Base-by-base conservation (phyloP, 92 coral and sea anemone species). In the Zoanthus sansibaricus region DNA sequence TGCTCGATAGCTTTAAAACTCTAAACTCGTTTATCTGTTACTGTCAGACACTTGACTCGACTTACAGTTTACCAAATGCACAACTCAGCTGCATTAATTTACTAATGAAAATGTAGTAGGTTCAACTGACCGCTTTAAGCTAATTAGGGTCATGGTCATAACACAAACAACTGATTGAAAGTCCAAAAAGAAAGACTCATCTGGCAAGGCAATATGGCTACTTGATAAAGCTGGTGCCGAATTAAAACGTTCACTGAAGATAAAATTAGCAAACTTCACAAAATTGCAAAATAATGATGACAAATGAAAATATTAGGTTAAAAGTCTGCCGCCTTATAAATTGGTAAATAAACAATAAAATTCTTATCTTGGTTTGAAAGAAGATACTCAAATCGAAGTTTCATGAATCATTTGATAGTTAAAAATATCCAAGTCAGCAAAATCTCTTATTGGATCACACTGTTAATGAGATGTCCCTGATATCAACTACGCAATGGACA, bases 401-500 rank as follows among this genome's bases (percentile, higher is more conserved):
- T 49, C 59, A 47, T 9, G 84, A 49, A 17, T 62, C 44, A 30
- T 21, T 37, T 37, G 42, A 37, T 47, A 47, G 37, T 49, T 47
- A 20, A 66, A 9, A 80, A 76, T 46, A 21, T 15, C 9, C 25
- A 4, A 52, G n/a, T 30, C 1, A 2, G 47, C n/a, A 78, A 33
- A 66, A 62, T 11, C 31, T 79, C 33, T 42, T 71, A 46, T 9
- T 10, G 59, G 17, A 47, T 67, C 46, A 80, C 62, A 12, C 47
- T 52, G 47, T 44, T 59, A 64, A 10, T 62, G 33, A 31, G 66
- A 33, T 64, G 74, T 48, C 18, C 74, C 1, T 72, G 51, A 44
- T 37, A 1, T 66, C 85, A 67, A 67, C 85, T 62, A 80, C 45
- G 56, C 71, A 56, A 78, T 59, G 33, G 49, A 56, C 42, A 37